These are phyloP conservation scores for Tetramorium simillimum DNA, from an alignment of 1,140 invertebrate species.

Conservation along the genomic window DNA sequence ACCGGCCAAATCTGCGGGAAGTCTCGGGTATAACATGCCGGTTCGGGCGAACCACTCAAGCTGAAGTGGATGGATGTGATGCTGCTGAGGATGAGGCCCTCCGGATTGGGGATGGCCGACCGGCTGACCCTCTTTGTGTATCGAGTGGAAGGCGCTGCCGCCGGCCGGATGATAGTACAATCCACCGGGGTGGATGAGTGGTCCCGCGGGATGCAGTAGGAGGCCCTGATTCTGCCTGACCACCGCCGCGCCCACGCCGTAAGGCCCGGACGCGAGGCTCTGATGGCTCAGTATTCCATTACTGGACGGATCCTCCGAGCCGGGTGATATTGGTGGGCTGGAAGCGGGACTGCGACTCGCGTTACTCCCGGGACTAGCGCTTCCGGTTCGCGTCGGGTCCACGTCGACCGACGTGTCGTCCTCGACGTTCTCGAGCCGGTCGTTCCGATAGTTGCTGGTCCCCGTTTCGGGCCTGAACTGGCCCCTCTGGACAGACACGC, in stretches of 20 bases:
- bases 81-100: conserved; percentile 78
- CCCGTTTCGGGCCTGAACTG: conserved; percentile 54
- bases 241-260: conserved; percentile 67
- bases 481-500: conserved; percentile 36
- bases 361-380: conserved; percentile 82
- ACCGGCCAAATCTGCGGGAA: conserved; percentile 89
- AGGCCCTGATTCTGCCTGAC: conserved; percentile 81
- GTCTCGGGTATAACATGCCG: conserved; percentile 93
- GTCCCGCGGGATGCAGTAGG: conserved; percentile 79
- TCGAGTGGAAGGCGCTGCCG: conserved; percentile 84
- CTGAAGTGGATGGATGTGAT: conserved; percentile 92
- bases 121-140: conserved; percentile 82
- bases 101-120: conserved; percentile 79
- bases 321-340: conserved; percentile 83
- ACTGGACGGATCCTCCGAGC: conserved; percentile 79
- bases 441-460: conserved; percentile 56
- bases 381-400: conserved; percentile 74
- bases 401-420: conserved; percentile 71
- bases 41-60: conserved; percentile 94
- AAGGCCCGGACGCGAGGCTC: conserved; percentile 69
- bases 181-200: conserved; percentile 80
- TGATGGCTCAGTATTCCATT: conserved; percentile 65
- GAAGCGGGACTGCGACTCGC: conserved; percentile 79
- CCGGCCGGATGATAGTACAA: conserved; percentile 82
- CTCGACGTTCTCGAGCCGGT: conserved; percentile 73